Percentiles rank a stretch among this genome's conserved stretches.
These are phyloP conservation scores for Sitta carolinensis DNA, from an alignment of 2,797 vertebrate genomes.

Conservation along the genomic window DNA sequence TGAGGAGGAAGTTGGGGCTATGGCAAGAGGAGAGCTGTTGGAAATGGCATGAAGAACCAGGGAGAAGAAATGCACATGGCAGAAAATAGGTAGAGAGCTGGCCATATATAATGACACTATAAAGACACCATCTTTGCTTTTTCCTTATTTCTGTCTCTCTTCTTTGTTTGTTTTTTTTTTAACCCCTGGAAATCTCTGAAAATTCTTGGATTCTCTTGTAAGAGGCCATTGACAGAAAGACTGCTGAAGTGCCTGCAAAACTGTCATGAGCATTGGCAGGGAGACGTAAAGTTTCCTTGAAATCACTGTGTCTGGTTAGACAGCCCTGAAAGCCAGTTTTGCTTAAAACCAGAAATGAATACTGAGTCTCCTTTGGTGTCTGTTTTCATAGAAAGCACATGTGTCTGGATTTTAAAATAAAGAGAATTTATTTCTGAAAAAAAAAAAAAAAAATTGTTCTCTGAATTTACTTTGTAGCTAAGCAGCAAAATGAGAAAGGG, in stretches of 20 bases:
- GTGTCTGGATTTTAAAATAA: conserved; percentile 55
- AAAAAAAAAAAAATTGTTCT: neutral
- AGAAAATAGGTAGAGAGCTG: neutral
- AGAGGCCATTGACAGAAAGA: neutral
- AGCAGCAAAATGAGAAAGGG: neutral
- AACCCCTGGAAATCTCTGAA: neutral
- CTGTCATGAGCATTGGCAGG: neutral
- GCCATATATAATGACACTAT: neutral
- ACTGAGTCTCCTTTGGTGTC: neutral
- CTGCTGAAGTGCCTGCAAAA: neutral
- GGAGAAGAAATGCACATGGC: neutral
- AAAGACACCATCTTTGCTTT: neutral
- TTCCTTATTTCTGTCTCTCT: neutral
- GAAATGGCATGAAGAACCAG: neutral
- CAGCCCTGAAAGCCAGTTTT: neutral
- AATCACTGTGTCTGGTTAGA: neutral
- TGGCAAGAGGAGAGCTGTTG: neutral
- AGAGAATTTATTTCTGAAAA: conserved; percentile 29
- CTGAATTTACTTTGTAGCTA: neutral
- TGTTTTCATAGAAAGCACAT: conserved; percentile 12
- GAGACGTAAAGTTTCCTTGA: neutral
- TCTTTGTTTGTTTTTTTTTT: neutral
- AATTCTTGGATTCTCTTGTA: neutral
- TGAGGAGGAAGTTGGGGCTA: neutral
- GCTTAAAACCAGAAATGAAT: neutral